Conservation (phyloP, 2,888 invertebrate genomes). For the Aphidius colemani region DNA sequence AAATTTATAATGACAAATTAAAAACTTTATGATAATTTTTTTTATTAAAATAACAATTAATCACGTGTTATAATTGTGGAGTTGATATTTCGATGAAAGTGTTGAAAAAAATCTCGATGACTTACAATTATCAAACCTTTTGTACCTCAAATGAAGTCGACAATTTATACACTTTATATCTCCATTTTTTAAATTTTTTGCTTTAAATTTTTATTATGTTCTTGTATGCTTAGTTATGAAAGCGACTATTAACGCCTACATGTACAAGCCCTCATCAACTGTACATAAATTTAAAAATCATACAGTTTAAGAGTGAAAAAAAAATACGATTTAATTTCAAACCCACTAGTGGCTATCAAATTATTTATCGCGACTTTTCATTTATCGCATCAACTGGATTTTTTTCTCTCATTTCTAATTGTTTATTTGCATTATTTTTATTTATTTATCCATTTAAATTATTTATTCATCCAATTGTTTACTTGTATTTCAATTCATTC, state of each 20-base stretch:
- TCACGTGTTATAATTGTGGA: no score
- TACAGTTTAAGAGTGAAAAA: neutral
- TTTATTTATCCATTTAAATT: no score
- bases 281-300: neutral
- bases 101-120: conserved; percentile 37
- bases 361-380: conserved; percentile 15
- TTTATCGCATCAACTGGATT: conserved; percentile 11
- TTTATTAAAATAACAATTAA: no score
- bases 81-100: conserved; percentile 44
- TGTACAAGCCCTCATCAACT: neutral
- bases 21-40: no score
- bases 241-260: conserved; percentile 22
- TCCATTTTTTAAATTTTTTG: neutral
- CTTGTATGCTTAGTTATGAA: conserved; percentile 6
- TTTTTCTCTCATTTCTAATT: no score
- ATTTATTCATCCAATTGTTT: no score
- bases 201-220: conserved; percentile 3
- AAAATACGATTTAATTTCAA: neutral
- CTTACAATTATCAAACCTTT: conserved; percentile 14
- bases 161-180: conserved; percentile 11
- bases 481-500: no score
- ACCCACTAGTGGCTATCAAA: conserved; percentile 17
- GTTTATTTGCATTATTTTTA: no score
- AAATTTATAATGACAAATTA: no score
- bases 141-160: neutral